phyloP scores from a whole-genome alignment of 2,888 invertebrate genomes.

The Microctonus aethiopoides region DNA sequence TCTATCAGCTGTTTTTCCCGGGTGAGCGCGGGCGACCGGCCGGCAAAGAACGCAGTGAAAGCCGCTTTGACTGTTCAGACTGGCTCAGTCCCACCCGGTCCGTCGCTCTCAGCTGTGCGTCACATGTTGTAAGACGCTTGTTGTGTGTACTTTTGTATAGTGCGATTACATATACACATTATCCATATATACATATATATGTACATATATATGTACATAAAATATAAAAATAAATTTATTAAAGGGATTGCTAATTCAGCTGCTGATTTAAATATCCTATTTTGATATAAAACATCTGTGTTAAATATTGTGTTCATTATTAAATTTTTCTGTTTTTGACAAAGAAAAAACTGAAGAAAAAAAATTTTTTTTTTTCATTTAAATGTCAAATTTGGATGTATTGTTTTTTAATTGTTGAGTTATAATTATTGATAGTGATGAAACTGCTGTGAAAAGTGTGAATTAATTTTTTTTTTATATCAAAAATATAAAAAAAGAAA shows the following conservation, averaged over 20 bases:
- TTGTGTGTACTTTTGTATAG: conserved; percentile 12
- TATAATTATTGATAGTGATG: no score
- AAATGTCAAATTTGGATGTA: no score
- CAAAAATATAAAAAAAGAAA: no score
- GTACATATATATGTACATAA: neutral
- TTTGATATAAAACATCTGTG: neutral
- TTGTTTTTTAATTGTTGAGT: no score
- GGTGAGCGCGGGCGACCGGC: conserved; percentile 56
- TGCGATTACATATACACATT: neutral
- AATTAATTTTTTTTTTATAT: no score
- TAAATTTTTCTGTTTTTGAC: neutral
- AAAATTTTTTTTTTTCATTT: no score
- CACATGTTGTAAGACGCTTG: conserved; percentile 51
- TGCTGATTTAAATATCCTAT: neutral
- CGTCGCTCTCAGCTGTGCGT: conserved; percentile 61
- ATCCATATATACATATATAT: neutral
- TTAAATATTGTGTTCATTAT: neutral
- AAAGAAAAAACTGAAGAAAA: no score
- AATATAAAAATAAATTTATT: no score
- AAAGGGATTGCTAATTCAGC: neutral
- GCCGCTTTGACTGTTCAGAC: conserved; percentile 53
- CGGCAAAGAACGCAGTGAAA: conserved; percentile 64
- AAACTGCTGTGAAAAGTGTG: no score
- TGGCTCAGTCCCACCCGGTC: conserved; percentile 59
- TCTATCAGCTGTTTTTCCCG: conserved; percentile 73